Evolutionary conservation across 1,140 invertebrate species (phyloP).

Genomic region (Lucilia cuprina): DNA sequence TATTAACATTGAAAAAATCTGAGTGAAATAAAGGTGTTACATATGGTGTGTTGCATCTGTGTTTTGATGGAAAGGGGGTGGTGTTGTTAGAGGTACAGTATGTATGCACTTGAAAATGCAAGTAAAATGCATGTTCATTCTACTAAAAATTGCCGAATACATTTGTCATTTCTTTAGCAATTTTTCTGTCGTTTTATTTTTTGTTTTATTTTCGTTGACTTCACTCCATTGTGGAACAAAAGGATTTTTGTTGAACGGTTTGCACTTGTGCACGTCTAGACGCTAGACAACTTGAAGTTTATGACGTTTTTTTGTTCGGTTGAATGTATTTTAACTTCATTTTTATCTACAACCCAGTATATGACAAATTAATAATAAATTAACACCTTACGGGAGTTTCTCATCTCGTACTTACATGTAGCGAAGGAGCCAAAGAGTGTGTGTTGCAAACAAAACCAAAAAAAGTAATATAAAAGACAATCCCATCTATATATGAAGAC

Average conservation of each 20-base stretch:
- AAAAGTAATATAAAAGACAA: not conserved
- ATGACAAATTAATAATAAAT: slow-evolving; percentile 35
- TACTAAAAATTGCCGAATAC: slow-evolving; percentile 25
- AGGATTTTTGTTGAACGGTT: not conserved
- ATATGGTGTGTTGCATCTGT: slow-evolving; percentile 11
- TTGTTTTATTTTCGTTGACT: not conserved
- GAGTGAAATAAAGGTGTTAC: slow-evolving; percentile 15
- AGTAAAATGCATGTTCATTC: not conserved
- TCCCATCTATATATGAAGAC: not conserved
- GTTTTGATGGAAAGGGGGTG: too few species aligned
- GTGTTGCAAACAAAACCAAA: not conserved
- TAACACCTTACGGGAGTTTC: slow-evolving; percentile 31
- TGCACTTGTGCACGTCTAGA: slow-evolving; percentile 33
- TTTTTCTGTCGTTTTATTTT: not conserved
- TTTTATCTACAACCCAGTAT: slow-evolving; percentile 11
- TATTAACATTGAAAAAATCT: not conserved
- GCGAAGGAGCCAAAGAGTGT: not conserved
- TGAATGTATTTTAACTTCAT: not conserved
- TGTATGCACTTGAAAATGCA: not conserved
- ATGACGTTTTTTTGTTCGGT: slow-evolving; percentile 3
- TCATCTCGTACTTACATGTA: not conserved
- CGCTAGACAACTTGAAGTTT: slow-evolving; percentile 32
- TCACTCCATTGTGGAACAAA: not conserved
- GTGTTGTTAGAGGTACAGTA: too few species aligned
- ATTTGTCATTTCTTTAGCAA: slow-evolving; percentile 14